Conservation (phyloP, 2,888 invertebrate genomes). For the Heteromurus nitidus region DNA sequence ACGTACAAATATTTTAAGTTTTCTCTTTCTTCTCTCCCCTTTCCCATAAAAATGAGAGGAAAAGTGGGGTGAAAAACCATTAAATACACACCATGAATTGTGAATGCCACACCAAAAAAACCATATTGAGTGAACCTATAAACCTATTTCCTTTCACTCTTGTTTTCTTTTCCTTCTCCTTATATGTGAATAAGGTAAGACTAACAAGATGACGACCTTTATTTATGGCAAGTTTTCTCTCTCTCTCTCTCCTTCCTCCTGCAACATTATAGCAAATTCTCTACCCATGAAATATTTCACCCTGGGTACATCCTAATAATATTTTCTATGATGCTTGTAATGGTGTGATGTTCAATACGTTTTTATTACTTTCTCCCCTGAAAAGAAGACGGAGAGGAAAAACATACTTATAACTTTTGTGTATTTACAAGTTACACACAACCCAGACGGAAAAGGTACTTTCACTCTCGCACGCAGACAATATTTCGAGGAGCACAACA, state of each 20-base stretch:
- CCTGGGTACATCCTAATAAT: slow-evolving; percentile 26
- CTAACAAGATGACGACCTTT: too few relatives aligned
- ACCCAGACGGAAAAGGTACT: too few relatives aligned
- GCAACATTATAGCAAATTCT: not conserved
- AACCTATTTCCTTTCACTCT: too few relatives aligned
- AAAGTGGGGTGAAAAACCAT: slow-evolving; percentile 47
- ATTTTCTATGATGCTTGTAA: slow-evolving; percentile 31
- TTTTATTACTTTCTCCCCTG: slow-evolving; percentile 15
- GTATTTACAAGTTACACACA: too few relatives aligned
- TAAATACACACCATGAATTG: slow-evolving; percentile 30
- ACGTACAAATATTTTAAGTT: slow-evolving; percentile 27
- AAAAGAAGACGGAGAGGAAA: slow-evolving; percentile 2
- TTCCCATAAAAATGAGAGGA: not conserved
- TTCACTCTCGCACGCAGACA: not conserved
- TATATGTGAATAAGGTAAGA: too few relatives aligned
- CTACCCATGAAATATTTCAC: slow-evolving; percentile 33
- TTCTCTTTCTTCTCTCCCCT: slow-evolving; percentile 1
- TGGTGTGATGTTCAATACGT: slow-evolving; percentile 40
- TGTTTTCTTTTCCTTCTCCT: too few relatives aligned
- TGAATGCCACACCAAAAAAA: too few relatives aligned
- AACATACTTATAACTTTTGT: too few relatives aligned
- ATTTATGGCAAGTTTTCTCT: not conserved
- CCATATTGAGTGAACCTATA: too few relatives aligned
- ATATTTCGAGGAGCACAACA: slow-evolving; percentile 8
- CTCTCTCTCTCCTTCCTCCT: not conserved